A percentile compares a stretch with the other conserved stretches of the same genome.
Evolutionary conservation across 2,797 vertebrate genomes (phyloP).

Genomic region (Melanotaenia nigrans): DNA sequence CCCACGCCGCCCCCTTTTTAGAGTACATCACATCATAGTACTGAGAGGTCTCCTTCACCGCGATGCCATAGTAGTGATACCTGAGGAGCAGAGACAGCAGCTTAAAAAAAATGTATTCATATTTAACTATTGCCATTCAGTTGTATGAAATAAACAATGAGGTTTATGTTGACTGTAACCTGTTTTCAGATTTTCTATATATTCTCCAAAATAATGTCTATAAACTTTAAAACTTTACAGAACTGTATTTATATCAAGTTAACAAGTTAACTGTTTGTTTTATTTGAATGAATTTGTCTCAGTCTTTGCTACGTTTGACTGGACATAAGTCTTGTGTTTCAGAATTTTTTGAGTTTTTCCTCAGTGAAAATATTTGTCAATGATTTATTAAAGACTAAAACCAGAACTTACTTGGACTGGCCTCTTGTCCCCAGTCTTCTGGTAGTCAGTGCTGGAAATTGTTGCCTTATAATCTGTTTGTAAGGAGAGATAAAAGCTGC

Average conservation of each 20-base stretch:
- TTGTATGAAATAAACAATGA: neutral
- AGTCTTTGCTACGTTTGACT: no score
- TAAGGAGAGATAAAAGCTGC: conserved; percentile 16
- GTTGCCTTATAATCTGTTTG: conserved; percentile 97
- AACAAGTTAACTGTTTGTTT: neutral
- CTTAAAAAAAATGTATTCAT: neutral
- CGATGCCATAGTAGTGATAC: conserved; percentile 99
- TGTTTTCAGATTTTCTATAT: neutral
- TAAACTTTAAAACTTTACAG: neutral
- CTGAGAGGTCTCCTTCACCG: conserved; percentile 97
- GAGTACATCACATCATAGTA: conserved; percentile 99
- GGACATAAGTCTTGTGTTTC: no score
- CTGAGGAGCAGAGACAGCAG: conserved; percentile 69
- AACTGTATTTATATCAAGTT: no score
- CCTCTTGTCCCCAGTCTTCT: conserved; percentile 97
- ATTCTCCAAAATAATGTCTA: neutral
- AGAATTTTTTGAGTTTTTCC: neutral
- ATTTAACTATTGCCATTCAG: neutral
- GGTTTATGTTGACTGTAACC: neutral
- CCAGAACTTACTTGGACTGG: conserved; percentile 93
- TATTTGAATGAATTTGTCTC: neutral
- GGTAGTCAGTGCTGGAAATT: conserved; percentile 97
- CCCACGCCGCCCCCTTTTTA: conserved; percentile 99
- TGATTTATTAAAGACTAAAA: neutral
- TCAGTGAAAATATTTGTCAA: neutral